phyloP scores from a whole-genome alignment of 2,797 vertebrate genomes.

The Menidia menidia region DNA sequence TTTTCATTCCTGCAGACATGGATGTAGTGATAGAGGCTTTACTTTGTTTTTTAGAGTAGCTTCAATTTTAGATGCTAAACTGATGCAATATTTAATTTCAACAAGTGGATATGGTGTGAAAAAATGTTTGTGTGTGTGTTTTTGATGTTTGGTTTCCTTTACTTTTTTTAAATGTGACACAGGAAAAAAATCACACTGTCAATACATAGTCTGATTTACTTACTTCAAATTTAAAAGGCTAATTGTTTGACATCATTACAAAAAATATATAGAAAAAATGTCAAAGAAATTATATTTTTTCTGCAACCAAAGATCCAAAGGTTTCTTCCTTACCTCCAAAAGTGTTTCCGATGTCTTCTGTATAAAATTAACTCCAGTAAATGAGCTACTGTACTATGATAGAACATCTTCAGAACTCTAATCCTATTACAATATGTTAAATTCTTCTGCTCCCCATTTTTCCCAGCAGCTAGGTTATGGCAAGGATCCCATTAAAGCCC shows the following conservation, averaged over 20 bases:
- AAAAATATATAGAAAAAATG: too few relatives aligned
- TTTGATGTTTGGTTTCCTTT: constrained; percentile 6
- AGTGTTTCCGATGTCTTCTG: background rate
- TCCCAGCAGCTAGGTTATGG: constrained; percentile 47
- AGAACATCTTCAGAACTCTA: constrained; percentile 20
- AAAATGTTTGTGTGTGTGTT: background rate
- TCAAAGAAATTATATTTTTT: too few relatives aligned
- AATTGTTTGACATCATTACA: too few relatives aligned
- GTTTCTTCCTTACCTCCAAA: constrained; percentile 3
- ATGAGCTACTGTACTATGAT: constrained; percentile 20
- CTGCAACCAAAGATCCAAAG: too few relatives aligned
- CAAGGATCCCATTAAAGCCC: constrained; percentile 54
- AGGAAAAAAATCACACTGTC: background rate
- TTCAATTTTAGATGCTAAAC: too few relatives aligned
- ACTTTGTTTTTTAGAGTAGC: background rate
- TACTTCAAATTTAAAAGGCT: too few relatives aligned
- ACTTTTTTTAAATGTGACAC: background rate
- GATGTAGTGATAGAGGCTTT: background rate
- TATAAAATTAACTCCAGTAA: constrained; percentile 2
- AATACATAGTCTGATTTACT: background rate
- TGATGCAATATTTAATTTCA: too few relatives aligned
- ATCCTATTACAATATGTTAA: constrained; percentile 43
- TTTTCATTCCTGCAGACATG: background rate
- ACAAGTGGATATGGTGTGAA: too few relatives aligned
- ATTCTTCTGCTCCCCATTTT: constrained; percentile 30